phyloP scores from a whole-genome alignment of 2,888 invertebrate genomes.

The Yponomeuta evonymella region DNA sequence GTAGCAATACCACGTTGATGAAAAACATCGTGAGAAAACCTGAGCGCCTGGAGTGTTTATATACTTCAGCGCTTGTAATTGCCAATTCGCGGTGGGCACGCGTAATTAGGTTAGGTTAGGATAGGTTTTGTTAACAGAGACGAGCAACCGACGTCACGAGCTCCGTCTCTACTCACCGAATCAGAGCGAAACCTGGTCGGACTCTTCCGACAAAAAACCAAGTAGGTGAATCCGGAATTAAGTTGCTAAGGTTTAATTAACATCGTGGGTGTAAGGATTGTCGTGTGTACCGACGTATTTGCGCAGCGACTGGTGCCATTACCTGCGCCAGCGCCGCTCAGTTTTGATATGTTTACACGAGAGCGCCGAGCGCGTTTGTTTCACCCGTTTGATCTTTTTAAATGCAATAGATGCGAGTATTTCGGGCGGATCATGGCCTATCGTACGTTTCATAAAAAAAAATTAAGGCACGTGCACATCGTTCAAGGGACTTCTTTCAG shows the following conservation, averaged over 20 bases:
- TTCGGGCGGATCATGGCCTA: slow-evolving; percentile 53
- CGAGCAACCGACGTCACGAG: too few relatives aligned
- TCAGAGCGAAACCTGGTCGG: too few relatives aligned
- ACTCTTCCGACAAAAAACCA: too few relatives aligned
- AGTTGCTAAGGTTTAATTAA: background rate
- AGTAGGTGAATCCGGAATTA: too few relatives aligned
- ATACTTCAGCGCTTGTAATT: too few relatives aligned
- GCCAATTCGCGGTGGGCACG: too few relatives aligned
- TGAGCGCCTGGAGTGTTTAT: too few relatives aligned
- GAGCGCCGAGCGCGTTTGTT: slow-evolving; percentile 59
- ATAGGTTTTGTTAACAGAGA: too few relatives aligned
- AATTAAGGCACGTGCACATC: slow-evolving; percentile 22
- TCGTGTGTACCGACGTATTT: background rate
- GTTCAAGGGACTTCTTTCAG: slow-evolving; percentile 22
- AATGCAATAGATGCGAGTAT: slow-evolving; percentile 66
- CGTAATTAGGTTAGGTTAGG: too few relatives aligned
- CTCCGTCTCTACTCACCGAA: too few relatives aligned
- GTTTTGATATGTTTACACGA: slow-evolving; percentile 69
- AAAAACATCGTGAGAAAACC: too few relatives aligned
- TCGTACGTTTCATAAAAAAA: slow-evolving; percentile 61
- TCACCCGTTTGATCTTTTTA: slow-evolving; percentile 72
- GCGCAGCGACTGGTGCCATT: background rate
- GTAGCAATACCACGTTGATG: too few relatives aligned
- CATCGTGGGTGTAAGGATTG: background rate
- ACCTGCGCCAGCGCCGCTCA: slow-evolving; percentile 12